phyloP scores from a whole-genome alignment of 2,888 invertebrate species.

The Cephalotes varians region DNA sequence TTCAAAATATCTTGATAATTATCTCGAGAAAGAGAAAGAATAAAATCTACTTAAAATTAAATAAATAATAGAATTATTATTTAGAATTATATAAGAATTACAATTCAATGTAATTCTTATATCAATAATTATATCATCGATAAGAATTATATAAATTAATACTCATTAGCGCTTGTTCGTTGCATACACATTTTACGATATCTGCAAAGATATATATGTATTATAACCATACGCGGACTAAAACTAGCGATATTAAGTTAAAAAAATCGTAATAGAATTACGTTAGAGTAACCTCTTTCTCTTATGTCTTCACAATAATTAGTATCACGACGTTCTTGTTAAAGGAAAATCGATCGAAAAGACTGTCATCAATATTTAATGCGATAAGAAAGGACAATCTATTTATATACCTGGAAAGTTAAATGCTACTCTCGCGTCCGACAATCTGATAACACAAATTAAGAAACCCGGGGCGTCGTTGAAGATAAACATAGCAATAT shows the following conservation, averaged over 20 bases:
- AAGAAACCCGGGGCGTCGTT: conserved; percentile 22
- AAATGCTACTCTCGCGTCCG: not conserved
- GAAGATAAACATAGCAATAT: conserved; percentile 40
- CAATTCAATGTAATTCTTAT: no score
- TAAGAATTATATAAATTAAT: conserved; percentile 20
- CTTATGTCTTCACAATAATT: not conserved
- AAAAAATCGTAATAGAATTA: no score
- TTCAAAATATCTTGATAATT: not conserved
- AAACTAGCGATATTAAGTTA: conserved; percentile 16
- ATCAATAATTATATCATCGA: no score
- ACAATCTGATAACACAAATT: conserved; percentile 26
- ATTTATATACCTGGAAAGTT: conserved; percentile 33
- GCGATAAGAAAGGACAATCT: not conserved
- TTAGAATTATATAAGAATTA: no score
- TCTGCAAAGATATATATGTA: not conserved
- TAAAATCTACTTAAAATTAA: conserved; percentile 6
- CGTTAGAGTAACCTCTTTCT: not conserved
- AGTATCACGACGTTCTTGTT: not conserved
- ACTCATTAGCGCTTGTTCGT: not conserved
- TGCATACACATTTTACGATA: not conserved
- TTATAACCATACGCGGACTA: not conserved
- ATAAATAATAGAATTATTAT: not conserved
- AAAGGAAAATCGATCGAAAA: conserved; percentile 20
- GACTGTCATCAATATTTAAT: conserved; percentile 16
- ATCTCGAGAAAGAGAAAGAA: not conserved